Evolutionary conservation across 2,888 invertebrate genomes (phyloP).

Genomic region (Minunthozetes semirufus): DNA sequence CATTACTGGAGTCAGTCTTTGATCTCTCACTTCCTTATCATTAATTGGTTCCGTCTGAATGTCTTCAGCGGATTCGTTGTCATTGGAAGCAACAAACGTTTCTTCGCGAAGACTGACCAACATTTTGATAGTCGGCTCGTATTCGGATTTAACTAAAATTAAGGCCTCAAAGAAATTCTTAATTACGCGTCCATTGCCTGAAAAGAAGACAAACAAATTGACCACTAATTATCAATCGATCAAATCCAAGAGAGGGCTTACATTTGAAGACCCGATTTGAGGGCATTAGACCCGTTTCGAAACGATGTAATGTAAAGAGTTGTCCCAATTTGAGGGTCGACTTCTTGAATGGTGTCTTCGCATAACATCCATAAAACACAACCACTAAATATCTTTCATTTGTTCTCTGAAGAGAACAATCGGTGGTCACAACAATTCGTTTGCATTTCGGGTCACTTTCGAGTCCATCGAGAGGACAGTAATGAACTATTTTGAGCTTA

Average conservation of each 20-base stretch:
- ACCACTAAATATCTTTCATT: conserved; percentile 6
- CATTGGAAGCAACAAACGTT: neutral
- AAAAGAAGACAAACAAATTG: neutral
- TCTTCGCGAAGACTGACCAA: conserved; percentile 25
- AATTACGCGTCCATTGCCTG: neutral
- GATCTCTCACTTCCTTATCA: neutral
- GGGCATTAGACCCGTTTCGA: neutral
- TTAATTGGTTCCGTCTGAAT: neutral
- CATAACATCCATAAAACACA: neutral
- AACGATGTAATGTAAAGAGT: neutral
- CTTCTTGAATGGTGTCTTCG: conserved; percentile 29
- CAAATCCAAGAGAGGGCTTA: neutral
- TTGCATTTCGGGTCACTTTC: neutral
- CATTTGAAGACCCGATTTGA: conserved; percentile 19
- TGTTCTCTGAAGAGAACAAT: neutral
- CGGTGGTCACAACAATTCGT: neutral
- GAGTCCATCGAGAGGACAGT: neutral
- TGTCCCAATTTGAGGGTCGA: conserved; percentile 7
- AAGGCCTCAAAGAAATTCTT: neutral
- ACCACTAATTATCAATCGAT: neutral
- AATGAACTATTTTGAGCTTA: conserved; percentile 11
- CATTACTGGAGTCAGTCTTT: neutral
- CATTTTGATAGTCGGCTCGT: conserved; percentile 17
- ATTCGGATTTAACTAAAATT: conserved; percentile 11
- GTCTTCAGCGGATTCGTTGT: conserved; percentile 13